Percentiles rank a stretch among this genome's conserved stretches.
Conservation (phyloP, 2,888 invertebrate genomes). For the Orchesella flavescens region DNA sequence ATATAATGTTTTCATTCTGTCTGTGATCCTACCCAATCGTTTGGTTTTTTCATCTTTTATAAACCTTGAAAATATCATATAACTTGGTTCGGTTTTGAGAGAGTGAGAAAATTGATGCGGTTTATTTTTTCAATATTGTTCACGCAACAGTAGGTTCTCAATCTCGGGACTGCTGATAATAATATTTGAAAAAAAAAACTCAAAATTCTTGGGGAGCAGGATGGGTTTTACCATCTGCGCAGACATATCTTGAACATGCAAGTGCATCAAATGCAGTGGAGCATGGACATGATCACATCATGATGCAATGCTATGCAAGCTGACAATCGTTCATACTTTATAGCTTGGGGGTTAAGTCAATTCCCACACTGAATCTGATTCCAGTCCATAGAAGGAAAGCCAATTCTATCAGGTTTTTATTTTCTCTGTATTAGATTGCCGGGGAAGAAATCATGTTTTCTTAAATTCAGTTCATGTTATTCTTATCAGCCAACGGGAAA, state of each 20-base stretch:
- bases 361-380: neutral
- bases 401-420: too few relatives aligned
- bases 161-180: too few relatives aligned
- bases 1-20: neutral
- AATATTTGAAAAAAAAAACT: neutral
- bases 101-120: neutral
- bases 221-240: neutral
- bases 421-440: too few relatives aligned
- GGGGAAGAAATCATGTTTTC: too few relatives aligned
- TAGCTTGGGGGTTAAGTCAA: conserved; percentile 13
- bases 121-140: too few relatives aligned
- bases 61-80: neutral
- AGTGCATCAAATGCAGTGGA: neutral
- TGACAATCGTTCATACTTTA: conserved; percentile 35
- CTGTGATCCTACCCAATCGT: neutral
- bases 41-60: neutral
- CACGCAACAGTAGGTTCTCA: too few relatives aligned
- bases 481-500: too few relatives aligned
- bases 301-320: neutral
- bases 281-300: neutral
- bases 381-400: too few relatives aligned
- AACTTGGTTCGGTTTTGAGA: neutral
- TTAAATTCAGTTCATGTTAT: too few relatives aligned
- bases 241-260: neutral
- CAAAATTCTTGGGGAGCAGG: neutral